Percentiles rank a stretch among this genome's conserved stretches.
Evolutionary conservation across 2,888 invertebrate species (phyloP).

Genomic region (Sclerodermus sp.): DNA sequence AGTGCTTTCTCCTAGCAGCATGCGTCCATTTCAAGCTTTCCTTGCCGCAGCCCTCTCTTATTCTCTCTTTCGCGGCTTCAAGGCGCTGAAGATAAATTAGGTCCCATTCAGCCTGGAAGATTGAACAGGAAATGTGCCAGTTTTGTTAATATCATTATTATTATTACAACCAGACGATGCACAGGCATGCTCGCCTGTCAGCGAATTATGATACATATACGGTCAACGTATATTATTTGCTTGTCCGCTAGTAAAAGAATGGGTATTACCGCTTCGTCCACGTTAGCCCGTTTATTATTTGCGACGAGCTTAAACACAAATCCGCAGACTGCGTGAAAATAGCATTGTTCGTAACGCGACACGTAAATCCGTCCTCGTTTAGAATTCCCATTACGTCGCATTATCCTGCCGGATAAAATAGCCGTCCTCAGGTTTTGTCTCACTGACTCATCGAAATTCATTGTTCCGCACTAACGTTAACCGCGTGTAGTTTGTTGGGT

Average conservation of each 20-base stretch:
- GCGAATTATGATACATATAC: conserved; percentile 3
- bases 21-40: background rate
- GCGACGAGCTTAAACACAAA: conserved; percentile 24
- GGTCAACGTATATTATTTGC: conserved; percentile 8
- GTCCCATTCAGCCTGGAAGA: conserved; percentile 7
- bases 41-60: background rate
- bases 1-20: background rate
- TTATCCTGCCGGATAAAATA: conserved; percentile 25
- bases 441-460: background rate
- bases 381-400: conserved; percentile 26
- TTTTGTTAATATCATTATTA: conserved; percentile 4
- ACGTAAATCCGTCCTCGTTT: conserved; percentile 31
- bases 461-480: background rate
- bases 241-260: conserved; percentile 22
- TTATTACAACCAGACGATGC: background rate
- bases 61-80: background rate
- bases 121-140: conserved; percentile 5
- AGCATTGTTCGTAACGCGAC: conserved; percentile 29
- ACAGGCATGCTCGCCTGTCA: background rate
- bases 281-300: conserved; percentile 29
- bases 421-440: conserved; percentile 3
- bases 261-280: conserved; percentile 21
- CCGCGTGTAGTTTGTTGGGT: no score
- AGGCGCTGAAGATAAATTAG: conserved; percentile 6
- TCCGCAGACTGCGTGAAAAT: conserved; percentile 22